phyloP scores from a whole-genome alignment of 1,140 invertebrate species.

The Luehdorfia chinensis region DNA sequence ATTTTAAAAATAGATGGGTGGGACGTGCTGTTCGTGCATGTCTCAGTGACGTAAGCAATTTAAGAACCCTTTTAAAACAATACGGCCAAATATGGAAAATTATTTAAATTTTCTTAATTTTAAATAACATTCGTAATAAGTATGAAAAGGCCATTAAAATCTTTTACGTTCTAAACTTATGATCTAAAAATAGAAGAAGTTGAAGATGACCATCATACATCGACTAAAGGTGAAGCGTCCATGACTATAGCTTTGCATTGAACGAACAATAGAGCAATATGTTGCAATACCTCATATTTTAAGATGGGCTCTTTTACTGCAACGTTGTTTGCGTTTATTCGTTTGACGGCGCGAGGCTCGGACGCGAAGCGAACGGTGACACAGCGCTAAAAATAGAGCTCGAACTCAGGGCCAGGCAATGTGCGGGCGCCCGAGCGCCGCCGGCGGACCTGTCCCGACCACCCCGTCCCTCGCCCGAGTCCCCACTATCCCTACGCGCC shows the following conservation, averaged over 20 bases:
- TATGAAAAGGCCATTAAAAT: not conserved
- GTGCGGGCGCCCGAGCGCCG: constrained; percentile 35
- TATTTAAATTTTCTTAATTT: not conserved
- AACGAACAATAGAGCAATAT: constrained; percentile 21
- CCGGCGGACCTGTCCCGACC: constrained; percentile 50
- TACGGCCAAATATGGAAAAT: no score
- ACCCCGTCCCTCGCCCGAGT: constrained; percentile 44
- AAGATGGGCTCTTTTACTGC: constrained; percentile 32
- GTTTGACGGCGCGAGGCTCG: constrained; percentile 40
- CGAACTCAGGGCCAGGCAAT: constrained; percentile 42
- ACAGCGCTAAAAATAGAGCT: constrained; percentile 74
- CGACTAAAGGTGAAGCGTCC: constrained; percentile 3
- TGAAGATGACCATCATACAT: not conserved
- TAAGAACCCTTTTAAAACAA: no score
- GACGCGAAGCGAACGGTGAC: constrained; percentile 58
- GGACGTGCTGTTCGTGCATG: not conserved
- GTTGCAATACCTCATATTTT: constrained; percentile 14
- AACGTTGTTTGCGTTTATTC: constrained; percentile 43
- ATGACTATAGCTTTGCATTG: not conserved
- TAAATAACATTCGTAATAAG: no score
- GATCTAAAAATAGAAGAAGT: constrained; percentile 11
- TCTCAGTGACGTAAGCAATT: not conserved
- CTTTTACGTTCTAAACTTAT: not conserved
- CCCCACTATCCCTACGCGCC: constrained; percentile 47
- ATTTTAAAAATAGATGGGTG: constrained; percentile 35